Evolutionary conservation across 2,888 invertebrate genomes (phyloP).

Genomic region (Loripinus fragilis): DNA sequence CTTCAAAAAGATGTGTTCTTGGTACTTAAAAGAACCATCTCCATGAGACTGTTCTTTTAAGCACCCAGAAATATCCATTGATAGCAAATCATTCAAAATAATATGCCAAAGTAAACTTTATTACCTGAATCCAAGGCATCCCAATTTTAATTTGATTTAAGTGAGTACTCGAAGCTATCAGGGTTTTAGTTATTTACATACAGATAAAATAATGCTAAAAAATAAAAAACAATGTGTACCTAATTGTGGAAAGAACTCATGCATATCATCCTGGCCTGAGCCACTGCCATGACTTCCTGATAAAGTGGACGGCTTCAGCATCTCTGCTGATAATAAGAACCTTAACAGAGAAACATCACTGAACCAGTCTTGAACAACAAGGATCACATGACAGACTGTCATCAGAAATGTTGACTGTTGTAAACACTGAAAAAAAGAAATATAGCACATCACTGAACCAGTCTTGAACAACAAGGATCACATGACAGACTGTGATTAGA

Average conservation of each 20-base stretch:
- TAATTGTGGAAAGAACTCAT: constrained; percentile 92
- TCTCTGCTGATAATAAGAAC: constrained; percentile 87
- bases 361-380: constrained; percentile 95
- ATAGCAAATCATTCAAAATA: no score
- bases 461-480: constrained; percentile 94
- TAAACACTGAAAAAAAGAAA: constrained; percentile 82
- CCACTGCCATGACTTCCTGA: constrained; percentile 85
- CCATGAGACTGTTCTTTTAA: no score
- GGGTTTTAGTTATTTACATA: no score
- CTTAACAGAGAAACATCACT: constrained; percentile 89
- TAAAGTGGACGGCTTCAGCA: constrained; percentile 92
- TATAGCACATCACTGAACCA: constrained; percentile 91
- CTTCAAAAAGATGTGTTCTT: no score
- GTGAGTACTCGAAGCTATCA: no score
- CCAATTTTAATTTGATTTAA: no score
- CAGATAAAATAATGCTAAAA: no score
- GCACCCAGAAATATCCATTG: no score
- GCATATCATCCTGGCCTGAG: constrained; percentile 85
- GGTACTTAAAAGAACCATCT: no score
- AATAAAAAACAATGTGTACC: constrained; percentile 65
- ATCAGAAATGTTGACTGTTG: constrained; percentile 93
- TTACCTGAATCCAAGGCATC: no score
- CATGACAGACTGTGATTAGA: constrained; percentile 94
- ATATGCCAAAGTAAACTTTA: no score
- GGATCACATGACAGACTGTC: constrained; percentile 94